These are phyloP conservation scores for Catocala fraxini DNA, from an alignment of 2,888 invertebrate species.

Conservation along the genomic window DNA sequence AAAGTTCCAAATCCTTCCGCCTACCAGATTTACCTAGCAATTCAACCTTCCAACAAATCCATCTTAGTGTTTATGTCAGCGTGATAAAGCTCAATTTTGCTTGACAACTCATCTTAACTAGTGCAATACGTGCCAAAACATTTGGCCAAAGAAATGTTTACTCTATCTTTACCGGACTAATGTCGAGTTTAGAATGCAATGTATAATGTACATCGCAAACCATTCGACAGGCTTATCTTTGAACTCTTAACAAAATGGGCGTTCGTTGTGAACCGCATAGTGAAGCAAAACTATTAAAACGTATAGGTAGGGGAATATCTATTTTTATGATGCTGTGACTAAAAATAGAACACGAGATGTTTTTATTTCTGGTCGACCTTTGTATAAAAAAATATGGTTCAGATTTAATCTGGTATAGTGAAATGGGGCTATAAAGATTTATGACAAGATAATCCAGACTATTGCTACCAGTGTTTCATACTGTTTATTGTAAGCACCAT, in stretches of 20 bases:
- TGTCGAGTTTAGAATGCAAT: conserved; percentile 11
- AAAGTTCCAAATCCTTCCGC: conserved; percentile 52
- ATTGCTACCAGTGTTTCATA: neutral
- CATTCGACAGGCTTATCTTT: conserved; percentile 47
- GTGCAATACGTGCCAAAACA: conserved; percentile 17
- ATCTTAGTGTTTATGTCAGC: conserved; percentile 7
- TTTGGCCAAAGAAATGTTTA: conserved; percentile 14
- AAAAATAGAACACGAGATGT: conserved; percentile 12
- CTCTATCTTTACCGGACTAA: neutral
- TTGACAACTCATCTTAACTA: conserved; percentile 10
- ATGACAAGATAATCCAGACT: neutral
- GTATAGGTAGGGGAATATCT: conserved; percentile 19
- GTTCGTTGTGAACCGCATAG: conserved; percentile 31
- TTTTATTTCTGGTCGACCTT: conserved; percentile 2
- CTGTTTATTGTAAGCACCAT: too few relatives aligned
- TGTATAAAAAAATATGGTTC: neutral
- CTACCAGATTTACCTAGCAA: conserved; percentile 15
- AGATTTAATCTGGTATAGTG: neutral
- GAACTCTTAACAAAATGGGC: conserved; percentile 51
- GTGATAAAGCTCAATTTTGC: conserved; percentile 16
- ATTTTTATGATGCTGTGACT: conserved; percentile 22
- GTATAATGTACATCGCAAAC: conserved; percentile 15
- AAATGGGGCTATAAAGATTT: too few relatives aligned
- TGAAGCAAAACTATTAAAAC: conserved; percentile 43
- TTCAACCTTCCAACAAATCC: conserved; percentile 6